Conservation (phyloP, 2,888 invertebrate species). For the Antheraea assamensis region DNA sequence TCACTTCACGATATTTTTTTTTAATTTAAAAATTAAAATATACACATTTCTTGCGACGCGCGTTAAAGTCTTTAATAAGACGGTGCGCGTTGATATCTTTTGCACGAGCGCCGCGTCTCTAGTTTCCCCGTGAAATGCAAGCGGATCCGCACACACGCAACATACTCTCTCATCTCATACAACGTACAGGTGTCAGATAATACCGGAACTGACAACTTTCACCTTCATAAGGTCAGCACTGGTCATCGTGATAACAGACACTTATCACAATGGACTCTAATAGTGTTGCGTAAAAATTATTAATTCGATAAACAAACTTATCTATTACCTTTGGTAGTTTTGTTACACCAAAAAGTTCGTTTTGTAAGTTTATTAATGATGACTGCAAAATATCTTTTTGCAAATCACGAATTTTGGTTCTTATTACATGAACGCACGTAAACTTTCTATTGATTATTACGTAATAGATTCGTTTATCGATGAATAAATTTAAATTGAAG, state of each 20-base stretch:
- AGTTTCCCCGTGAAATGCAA: constrained; percentile 62
- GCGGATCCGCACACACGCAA: constrained; percentile 55
- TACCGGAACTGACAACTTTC: constrained; percentile 78
- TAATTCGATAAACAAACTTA: constrained; percentile 19
- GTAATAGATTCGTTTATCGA: neutral
- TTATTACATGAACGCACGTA: constrained; percentile 32
- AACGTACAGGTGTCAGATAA: constrained; percentile 68
- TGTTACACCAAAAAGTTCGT: neutral
- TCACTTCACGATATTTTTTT: neutral
- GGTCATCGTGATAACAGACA: constrained; percentile 57
- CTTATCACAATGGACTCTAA: constrained; percentile 43
- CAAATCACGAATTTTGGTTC: neutral
- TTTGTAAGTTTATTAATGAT: neutral
- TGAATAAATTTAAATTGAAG: neutral
- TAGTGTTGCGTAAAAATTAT: constrained; percentile 37
- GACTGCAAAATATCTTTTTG: neutral
- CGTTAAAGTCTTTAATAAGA: neutral
- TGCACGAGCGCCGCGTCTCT: constrained; percentile 64
- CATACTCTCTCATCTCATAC: constrained; percentile 59
- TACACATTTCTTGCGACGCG: neutral
- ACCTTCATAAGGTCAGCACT: constrained; percentile 58
- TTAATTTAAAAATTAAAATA: neutral
- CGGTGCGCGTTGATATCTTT: constrained; percentile 45
- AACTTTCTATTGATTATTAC: constrained; percentile 47
- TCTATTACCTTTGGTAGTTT: constrained; percentile 2